Evolutionary conservation across 2,797 vertebrate species (phyloP), one percentile per base, ranked within the genome.

Genomic region (Harpagifer antarcticus): DNA sequence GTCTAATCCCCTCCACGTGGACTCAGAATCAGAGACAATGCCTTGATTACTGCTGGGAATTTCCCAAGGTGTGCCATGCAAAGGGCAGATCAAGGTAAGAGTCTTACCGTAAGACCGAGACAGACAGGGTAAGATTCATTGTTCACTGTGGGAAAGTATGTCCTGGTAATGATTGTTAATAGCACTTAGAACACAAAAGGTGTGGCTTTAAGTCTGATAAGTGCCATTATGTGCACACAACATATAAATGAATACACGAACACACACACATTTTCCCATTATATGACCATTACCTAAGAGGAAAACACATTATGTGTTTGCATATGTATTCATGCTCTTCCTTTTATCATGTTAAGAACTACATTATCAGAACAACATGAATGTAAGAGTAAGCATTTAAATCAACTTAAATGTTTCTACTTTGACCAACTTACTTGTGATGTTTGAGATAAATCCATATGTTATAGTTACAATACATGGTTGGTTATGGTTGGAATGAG

Each of bases 21-120:
- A 16, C 16, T 49, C 15, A 9, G 17, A 47, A 27, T 3, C 3
- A 10, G 23, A 19, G 4, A 15, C 15, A 7, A 27, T 17, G 3
- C 8, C 3, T 20, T 47, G 37, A 14, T 68, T 17, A 42, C 15
- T 6, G 15, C 2, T 1, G 19, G 86, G 74, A 85, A 13, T 90
- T 86, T 82, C 75, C 76, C 48, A 61, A 72, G 65, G 78, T 83
- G 78, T 47, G 68, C 13, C 43, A 45, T 20, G 2, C 1, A 11
- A 6, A 3, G 9, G 3, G 50, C 33, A 16, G 2, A 15, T 1
- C 12, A 40, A 62, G 45, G 57, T 52, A 42, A 5, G 27, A 27
- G 27, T 27, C 27, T 27, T 27, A 27, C 27, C 27, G 27, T 27
- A 27, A 43, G 44, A 67, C 2, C 0, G 2, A 17, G 27, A 50